These are phyloP conservation scores for Electrophaes corylata DNA, from an alignment of 2,888 invertebrate species.

Conservation along the genomic window DNA sequence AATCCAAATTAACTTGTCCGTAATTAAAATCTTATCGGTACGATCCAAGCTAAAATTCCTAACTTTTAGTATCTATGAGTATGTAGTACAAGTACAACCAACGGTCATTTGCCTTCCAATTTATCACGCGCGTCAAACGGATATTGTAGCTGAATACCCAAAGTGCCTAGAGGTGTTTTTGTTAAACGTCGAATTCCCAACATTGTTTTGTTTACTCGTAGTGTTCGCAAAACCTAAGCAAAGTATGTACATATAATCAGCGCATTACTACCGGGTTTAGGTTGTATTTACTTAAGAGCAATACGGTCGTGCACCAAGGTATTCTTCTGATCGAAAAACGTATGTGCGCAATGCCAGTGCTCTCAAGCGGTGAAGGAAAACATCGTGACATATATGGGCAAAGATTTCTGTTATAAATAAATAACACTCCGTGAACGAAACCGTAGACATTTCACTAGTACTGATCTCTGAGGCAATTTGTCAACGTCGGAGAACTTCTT, in stretches of 20 bases:
- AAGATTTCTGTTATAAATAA: background rate
- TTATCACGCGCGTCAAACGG: constrained; percentile 31
- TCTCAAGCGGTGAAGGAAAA: no score
- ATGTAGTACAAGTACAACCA: constrained; percentile 1
- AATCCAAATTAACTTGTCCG: background rate
- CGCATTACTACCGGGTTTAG: no score
- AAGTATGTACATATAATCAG: background rate
- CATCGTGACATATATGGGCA: background rate
- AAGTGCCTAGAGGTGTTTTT: constrained; percentile 26
- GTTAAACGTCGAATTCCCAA: constrained; percentile 25
- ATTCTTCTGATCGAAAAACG: no score
- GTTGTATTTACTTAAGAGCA: no score
- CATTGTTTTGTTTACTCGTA: constrained; percentile 5
- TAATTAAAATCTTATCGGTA: background rate
- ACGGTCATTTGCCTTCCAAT: constrained; percentile 24
- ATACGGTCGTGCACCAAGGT: no score
- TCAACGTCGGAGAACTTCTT: constrained; percentile 23
- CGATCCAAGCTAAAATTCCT: background rate
- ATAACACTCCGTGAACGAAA: background rate
- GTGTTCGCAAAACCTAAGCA: constrained; percentile 8
- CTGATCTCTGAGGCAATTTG: constrained; percentile 22
- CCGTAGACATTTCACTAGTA: background rate
- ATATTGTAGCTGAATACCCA: constrained; percentile 35
- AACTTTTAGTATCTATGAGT: background rate
- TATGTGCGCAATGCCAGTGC: no score